Percentiles rank a stretch among this genome's conserved stretches.
Conservation (phyloP, 2,797 vertebrate species). For the Ataeniobius toweri region DNA sequence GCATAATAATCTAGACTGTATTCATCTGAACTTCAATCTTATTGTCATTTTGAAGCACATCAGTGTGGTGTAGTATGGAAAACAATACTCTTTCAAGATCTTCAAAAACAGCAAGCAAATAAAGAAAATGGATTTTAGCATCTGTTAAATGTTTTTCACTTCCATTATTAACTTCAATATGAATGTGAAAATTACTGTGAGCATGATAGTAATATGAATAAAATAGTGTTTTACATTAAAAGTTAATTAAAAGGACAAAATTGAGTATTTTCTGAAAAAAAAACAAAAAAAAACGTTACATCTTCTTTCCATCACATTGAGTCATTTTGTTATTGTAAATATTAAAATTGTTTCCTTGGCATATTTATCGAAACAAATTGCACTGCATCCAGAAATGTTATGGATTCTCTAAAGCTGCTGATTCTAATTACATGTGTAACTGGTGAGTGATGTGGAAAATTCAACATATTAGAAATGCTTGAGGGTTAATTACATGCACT, state of each 20-base stretch:
- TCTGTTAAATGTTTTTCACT: conserved; percentile 61
- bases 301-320: conserved; percentile 20
- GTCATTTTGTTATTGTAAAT: conserved; percentile 4
- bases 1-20: conserved; percentile 43
- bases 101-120: conserved; percentile 24
- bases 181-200: conserved; percentile 57
- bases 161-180: conserved; percentile 55
- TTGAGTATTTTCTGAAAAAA: conserved; percentile 21
- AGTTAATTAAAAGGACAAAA: conserved; percentile 8
- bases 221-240: conserved; percentile 34
- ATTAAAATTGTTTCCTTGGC: conserved; percentile 21
- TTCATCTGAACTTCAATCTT: conserved; percentile 58
- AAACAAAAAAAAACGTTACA: conserved; percentile 24
- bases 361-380: conserved; percentile 49
- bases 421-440: conserved; percentile 68
- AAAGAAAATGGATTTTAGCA: conserved; percentile 40
- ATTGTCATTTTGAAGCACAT: conserved; percentile 61
- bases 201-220: conserved; percentile 46
- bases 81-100: conserved; percentile 38
- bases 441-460: conserved; percentile 74
- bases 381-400: conserved; percentile 59
- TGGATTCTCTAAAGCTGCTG: conserved; percentile 53
- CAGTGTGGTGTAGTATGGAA: conserved; percentile 35
- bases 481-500: conserved; percentile 71
- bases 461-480: conserved; percentile 66